Conservation (phyloP, 92 coral and sea anemone genomes). For the Virgularia gustaviana region DNA sequence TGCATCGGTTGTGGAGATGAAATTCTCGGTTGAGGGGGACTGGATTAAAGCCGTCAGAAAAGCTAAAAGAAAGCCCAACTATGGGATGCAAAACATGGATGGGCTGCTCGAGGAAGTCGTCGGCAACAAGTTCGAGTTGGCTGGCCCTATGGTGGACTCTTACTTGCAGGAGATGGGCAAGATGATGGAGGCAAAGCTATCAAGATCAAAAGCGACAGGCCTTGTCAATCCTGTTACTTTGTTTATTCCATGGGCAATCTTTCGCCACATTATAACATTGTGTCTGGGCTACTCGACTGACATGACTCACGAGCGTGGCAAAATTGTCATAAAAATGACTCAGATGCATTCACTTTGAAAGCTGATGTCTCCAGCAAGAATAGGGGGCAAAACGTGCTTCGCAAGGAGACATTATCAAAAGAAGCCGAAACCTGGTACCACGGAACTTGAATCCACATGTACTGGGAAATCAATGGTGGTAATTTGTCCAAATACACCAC, state of each 20-base stretch:
- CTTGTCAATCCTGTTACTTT: slow-evolving; percentile 53
- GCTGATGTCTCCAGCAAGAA: slow-evolving; percentile 54
- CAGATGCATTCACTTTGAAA: slow-evolving; percentile 52
- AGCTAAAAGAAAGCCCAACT: slow-evolving; percentile 49
- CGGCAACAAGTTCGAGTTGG: slow-evolving; percentile 62
- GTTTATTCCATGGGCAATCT: slow-evolving; percentile 60
- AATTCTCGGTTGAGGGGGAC: slow-evolving; percentile 42
- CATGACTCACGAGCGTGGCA: slow-evolving; percentile 30
- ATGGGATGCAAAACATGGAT: slow-evolving; percentile 61
- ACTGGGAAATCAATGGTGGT: slow-evolving; percentile 30
- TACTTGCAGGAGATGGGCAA: slow-evolving; percentile 57
- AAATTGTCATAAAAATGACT: slow-evolving; percentile 43
- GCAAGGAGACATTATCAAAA: slow-evolving; percentile 51
- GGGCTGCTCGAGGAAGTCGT: slow-evolving; percentile 49
- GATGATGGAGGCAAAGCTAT: slow-evolving; percentile 39
- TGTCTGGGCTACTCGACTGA: slow-evolving; percentile 38
- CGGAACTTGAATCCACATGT: slow-evolving; percentile 21
- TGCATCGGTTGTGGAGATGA: slow-evolving; percentile 47
- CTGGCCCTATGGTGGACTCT: slow-evolving; percentile 62
- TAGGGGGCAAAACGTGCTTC: slow-evolving; percentile 50
- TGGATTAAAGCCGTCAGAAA: slow-evolving; percentile 56
- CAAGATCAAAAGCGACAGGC: slow-evolving; percentile 57
- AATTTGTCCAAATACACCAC: slow-evolving; percentile 54
- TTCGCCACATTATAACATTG: slow-evolving; percentile 47
- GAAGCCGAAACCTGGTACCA: slow-evolving; percentile 33